These are phyloP conservation scores for Muscicapa comitata DNA, from an alignment of 2,797 vertebrate genomes.

Conservation along the genomic window DNA sequence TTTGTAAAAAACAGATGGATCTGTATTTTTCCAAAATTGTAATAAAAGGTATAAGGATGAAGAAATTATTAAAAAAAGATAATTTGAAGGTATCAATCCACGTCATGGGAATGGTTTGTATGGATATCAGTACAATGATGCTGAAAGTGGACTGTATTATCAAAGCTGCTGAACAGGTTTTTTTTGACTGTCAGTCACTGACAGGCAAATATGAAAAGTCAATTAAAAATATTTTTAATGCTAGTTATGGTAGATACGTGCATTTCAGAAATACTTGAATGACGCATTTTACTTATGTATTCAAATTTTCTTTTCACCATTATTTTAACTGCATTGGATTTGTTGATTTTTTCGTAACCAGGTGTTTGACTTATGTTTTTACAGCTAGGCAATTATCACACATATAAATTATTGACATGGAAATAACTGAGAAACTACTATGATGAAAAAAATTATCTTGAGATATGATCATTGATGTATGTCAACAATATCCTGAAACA, in stretches of 20 bases:
- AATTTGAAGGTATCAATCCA: background rate
- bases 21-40: background rate
- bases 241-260: accelerated
- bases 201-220: background rate
- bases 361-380: background rate
- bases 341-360: background rate
- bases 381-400: background rate
- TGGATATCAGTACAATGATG: background rate
- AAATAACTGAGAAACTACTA: background rate
- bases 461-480: background rate
- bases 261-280: background rate
- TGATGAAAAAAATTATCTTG: background rate
- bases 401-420: background rate
- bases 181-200: background rate
- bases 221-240: background rate
- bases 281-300: background rate
- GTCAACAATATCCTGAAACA: background rate
- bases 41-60: background rate
- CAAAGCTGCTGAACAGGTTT: background rate
- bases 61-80: background rate
- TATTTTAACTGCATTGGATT: background rate
- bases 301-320: background rate
- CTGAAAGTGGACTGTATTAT: background rate
- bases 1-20: background rate
- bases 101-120: background rate